Conservation (phyloP, 2,888 invertebrate genomes). For the Diarsia rubi region DNA sequence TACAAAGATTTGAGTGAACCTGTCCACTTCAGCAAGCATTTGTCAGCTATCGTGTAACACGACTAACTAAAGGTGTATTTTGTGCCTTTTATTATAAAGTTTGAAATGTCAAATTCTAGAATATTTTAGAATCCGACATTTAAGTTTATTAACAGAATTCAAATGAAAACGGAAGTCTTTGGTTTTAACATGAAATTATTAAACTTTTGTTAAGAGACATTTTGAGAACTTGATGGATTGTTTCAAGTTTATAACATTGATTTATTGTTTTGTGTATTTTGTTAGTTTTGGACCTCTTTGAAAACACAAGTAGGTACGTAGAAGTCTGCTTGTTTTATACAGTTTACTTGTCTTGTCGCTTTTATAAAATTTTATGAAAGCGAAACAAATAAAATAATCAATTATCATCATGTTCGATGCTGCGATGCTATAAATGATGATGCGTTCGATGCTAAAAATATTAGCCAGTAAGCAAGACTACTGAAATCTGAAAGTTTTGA, state of each 20-base stretch:
- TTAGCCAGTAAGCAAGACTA: neutral
- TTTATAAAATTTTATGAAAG: neutral
- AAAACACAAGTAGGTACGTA: neutral
- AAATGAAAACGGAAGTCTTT: slow-evolving; percentile 1
- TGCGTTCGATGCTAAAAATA: neutral
- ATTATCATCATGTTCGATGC: neutral
- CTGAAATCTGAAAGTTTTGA: neutral
- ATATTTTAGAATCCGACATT: neutral
- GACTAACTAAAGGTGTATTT: no score
- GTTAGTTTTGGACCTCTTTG: neutral
- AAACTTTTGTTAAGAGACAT: neutral
- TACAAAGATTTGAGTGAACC: no score
- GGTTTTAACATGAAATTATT: slow-evolving; percentile 7
- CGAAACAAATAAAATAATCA: neutral
- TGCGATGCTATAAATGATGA: no score
- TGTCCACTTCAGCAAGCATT: no score
- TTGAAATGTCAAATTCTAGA: slow-evolving; percentile 6
- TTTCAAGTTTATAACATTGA: slow-evolving; percentile 17
- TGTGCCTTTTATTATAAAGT: neutral
- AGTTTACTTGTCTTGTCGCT: neutral
- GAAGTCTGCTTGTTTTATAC: neutral
- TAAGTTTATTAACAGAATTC: slow-evolving; percentile 2
- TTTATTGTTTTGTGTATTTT: slow-evolving; percentile 5
- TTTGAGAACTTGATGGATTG: slow-evolving; percentile 21
- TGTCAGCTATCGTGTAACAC: no score